Evolutionary conservation across 2,113 vertebrate genomes (phyloP), one percentile per base, ranked within the genome.

Genomic region (Dromaius novaehollandiae): DNA sequence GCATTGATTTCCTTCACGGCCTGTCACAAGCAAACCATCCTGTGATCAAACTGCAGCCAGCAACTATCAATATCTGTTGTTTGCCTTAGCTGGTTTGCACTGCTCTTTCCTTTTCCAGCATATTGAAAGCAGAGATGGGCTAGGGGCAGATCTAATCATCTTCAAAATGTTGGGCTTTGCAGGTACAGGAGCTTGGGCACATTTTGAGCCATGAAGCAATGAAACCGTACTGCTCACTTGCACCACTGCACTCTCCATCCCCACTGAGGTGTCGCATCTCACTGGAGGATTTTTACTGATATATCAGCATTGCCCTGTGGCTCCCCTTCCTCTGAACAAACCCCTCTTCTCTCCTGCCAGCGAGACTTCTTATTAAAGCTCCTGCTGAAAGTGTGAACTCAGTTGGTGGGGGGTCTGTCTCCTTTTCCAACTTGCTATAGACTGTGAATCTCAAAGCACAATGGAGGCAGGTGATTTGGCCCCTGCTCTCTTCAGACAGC

Each of bases 401-500:
- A 86, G 64, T 68, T 93, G 81, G 74, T 71, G 50, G 26, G 26
- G 7, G 51, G 5, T 30, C 75, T 46, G 20, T 55, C 66, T 90
- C 40, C 68, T 82, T 95, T 94, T 91, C 82, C 80, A 64, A 9
- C 75, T 65, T 89, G 71, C 78, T 89, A 15, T 13, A 89, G 79
- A 87, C 55, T 0, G 2, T 88, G 84, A 38, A 68, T 88, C 82
- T 94, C 79, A 93, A 94, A 96, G 93, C 56, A 69, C 13, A 58
- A 46, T 68, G 75, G 53, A 90, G 75, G 85, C 7, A 2, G 73
- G 48, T 88, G 87, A 83, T 78, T 93, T 95, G 73, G 85, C 76
- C 40, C 76, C 87, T 91, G 82, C 20, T 75, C 48, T 91, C 73
- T 89, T 86, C 64, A 75, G 87, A 82, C 76, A 94, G 53, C 87